phyloP scores from a whole-genome alignment of 1,140 invertebrate genomes.

The Brachionus angularis region DNA sequence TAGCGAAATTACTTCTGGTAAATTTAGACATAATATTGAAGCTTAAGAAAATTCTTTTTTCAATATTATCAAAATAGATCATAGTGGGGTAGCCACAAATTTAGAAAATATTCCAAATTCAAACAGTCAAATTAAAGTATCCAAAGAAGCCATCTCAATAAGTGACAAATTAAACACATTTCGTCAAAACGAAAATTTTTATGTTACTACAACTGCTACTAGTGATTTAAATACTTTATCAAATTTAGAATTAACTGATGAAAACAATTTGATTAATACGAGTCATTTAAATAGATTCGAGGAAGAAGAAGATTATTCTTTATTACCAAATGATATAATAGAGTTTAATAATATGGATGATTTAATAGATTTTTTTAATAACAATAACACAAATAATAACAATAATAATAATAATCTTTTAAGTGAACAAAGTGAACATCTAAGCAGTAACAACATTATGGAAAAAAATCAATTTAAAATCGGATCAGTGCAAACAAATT shows the following conservation, averaged over 20 bases:
- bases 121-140: neutral
- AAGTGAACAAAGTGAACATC: neutral
- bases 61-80: no score
- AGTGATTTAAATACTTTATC: neutral
- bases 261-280: conserved; percentile 21
- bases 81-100: no score
- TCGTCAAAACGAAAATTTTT: neutral
- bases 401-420: neutral
- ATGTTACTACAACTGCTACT: neutral
- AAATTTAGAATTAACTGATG: neutral
- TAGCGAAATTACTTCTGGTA: conserved; percentile 5
- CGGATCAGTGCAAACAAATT: no score
- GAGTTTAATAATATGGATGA: conserved; percentile 5
- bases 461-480: no score
- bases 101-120: neutral
- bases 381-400: neutral
- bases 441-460: no score
- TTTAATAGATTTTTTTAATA: neutral
- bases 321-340: neutral
- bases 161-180: neutral
- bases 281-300: conserved; percentile 18
- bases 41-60: no score
- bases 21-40: neutral
- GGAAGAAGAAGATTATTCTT: conserved; percentile 24
- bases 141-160: neutral